These are phyloP conservation scores for Magallana nippona DNA, from an alignment of 2,888 invertebrate species.

Conservation along the genomic window DNA sequence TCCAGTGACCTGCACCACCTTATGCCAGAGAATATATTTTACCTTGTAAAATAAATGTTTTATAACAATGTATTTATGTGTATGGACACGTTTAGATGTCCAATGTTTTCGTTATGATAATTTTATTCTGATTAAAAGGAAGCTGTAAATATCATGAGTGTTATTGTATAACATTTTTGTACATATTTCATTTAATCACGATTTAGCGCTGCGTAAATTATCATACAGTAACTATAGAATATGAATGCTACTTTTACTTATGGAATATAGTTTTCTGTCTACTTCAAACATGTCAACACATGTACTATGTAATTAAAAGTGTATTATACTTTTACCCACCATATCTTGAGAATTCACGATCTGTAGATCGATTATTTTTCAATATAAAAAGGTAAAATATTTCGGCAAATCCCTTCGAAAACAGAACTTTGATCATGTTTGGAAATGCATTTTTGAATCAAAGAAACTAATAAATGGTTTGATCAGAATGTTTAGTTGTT, in stretches of 20 bases:
- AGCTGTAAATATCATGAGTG: not conserved
- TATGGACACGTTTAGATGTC: not conserved
- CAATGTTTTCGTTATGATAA: not conserved
- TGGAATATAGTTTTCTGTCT: too few relatives aligned
- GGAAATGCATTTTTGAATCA: too few relatives aligned
- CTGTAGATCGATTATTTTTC: too few relatives aligned
- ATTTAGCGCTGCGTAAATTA: slow-evolving; percentile 17
- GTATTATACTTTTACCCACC: too few relatives aligned
- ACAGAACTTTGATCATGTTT: too few relatives aligned
- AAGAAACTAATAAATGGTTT: too few relatives aligned
- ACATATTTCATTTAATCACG: slow-evolving; percentile 16
- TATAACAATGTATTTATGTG: not conserved
- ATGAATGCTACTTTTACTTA: too few relatives aligned
- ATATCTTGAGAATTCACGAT: too few relatives aligned
- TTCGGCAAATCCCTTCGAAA: too few relatives aligned
- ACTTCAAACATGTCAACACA: too few relatives aligned
- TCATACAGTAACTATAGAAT: not conserved
- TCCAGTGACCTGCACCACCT: not conserved
- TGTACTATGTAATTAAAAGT: too few relatives aligned
- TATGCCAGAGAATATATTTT: not conserved
- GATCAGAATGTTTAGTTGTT: not conserved
- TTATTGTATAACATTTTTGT: slow-evolving; percentile 16
- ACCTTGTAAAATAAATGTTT: not conserved
- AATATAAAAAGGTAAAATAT: too few relatives aligned
- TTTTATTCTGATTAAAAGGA: not conserved